phyloP scores from a whole-genome alignment of 2,888 invertebrate genomes.

The Idaea biselata region DNA sequence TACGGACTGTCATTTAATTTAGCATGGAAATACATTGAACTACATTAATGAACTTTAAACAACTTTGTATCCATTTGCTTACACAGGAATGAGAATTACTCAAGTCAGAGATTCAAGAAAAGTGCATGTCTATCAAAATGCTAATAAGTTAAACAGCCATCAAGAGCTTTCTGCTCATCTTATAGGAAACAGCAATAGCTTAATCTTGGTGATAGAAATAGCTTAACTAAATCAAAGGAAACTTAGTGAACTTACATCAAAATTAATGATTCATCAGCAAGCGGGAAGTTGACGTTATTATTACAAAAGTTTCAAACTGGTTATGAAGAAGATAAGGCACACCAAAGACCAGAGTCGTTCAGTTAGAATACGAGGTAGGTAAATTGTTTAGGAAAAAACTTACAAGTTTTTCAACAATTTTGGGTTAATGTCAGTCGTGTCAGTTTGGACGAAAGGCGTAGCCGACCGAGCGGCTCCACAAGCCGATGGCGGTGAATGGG shows the following conservation, averaged over 20 bases:
- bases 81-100: neutral
- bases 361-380: neutral
- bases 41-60: neutral
- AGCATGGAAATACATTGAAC: neutral
- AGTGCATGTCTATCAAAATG: neutral
- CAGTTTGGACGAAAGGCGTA: constrained; percentile 62
- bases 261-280: neutral
- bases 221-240: neutral
- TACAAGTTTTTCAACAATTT: constrained; percentile 4
- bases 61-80: neutral
- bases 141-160: neutral
- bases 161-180: neutral
- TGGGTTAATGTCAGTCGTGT: constrained; percentile 27
- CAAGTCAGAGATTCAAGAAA: neutral
- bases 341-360: neutral
- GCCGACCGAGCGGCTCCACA: constrained; percentile 61
- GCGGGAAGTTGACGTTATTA: neutral
- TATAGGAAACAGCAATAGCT: neutral
- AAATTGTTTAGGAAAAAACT: neutral
- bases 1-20: neutral
- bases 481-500: constrained; percentile 72
- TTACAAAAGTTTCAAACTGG: neutral
- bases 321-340: neutral
- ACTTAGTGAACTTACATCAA: neutral
- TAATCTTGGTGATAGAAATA: neutral